Evolutionary conservation across 2,797 vertebrate genomes (phyloP), one percentile per base, ranked within the genome.

Genomic region (Hemibagrus guttatus): DNA sequence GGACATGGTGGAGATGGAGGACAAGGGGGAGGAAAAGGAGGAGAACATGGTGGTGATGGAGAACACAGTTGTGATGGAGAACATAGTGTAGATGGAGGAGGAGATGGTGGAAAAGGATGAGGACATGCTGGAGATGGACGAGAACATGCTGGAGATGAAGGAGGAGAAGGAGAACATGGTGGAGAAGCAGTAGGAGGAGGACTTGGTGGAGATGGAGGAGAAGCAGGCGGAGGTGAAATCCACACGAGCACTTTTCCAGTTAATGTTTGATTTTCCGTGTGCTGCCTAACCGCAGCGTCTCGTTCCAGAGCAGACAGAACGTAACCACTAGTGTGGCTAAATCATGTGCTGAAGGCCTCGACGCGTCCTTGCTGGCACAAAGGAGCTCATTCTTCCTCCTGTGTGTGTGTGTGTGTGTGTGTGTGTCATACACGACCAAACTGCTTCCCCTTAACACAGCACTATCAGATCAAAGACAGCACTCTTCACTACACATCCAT

Each of bases 351-450:
- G 17, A 79, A 76, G 76, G 75, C 76, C 76, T 61, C 76, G 2
- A 13, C 21, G 5, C 54, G 11, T 80, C 58, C 56, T 58, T 80
- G n/a, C 78, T 80, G 78, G 35, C 78, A 80, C 78, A 80, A 80
- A 80, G 78, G 35, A 80, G 56, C 78, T 80, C 56, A 80, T 80
- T 80, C 78, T 80, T 80, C 76, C 76, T 35, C 23, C 4, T 59
- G 13, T 9, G 6, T 72, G 39, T 46, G 66, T 68, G 11, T 26
- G 21, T 26, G 42, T 39, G 66, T 39, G 66, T 21, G 31, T 39
- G 8, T 69, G 68, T 39, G 31, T 72, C 3, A 39, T 39, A 69
- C 66, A 69, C 16, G 19, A 39, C 35, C 68, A 71, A 39, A 71
- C 46, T 52, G 31, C 35, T 39, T 71, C 68, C 35, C 68, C 19